A percentile compares a stretch with the other conserved stretches of the same genome.
Conservation (phyloP, 2,113 vertebrate genomes). For the Phaethon lepturus region DNA sequence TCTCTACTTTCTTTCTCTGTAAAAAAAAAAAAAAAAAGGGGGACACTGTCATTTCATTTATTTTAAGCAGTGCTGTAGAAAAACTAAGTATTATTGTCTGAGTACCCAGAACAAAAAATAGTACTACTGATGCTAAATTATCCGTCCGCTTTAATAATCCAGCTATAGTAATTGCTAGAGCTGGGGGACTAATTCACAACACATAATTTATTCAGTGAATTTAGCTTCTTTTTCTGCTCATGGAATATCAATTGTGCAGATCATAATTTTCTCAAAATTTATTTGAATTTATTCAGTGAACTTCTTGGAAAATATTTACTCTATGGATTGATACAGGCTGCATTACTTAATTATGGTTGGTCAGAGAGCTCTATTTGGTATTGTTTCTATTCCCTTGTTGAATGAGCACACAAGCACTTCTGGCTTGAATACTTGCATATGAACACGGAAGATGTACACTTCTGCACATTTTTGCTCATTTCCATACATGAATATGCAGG, state of each 20-base stretch:
- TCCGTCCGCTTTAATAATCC: slow-evolving; percentile 23
- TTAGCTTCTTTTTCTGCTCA: slow-evolving; percentile 39
- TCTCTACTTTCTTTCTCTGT: not conserved
- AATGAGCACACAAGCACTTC: slow-evolving; percentile 52
- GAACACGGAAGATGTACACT: not conserved
- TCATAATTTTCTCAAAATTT: slow-evolving; percentile 57
- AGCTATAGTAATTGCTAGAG: slow-evolving; percentile 21
- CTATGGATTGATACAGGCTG: slow-evolving; percentile 54
- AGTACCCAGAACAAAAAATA: not conserved
- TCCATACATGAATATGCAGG: slow-evolving; percentile 34
- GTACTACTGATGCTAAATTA: slow-evolving; percentile 19
- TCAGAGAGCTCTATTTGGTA: slow-evolving; percentile 52
- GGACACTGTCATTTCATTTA: not conserved
- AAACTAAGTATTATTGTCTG: not conserved
- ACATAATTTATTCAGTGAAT: slow-evolving; percentile 44
- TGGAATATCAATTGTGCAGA: slow-evolving; percentile 38
- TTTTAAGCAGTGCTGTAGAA: not conserved
- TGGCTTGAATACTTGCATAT: slow-evolving; percentile 32
- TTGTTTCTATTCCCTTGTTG: slow-evolving; percentile 60
- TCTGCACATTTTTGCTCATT: slow-evolving; percentile 45
- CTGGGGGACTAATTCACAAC: slow-evolving; percentile 35
- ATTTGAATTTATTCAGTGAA: slow-evolving; percentile 48
- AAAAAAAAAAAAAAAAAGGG: not conserved
- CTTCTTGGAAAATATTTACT: slow-evolving; percentile 66
- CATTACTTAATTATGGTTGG: slow-evolving; percentile 61